Evolutionary conservation across 2,113 vertebrate species (phyloP).

Genomic region (Furnarius figulus): DNA sequence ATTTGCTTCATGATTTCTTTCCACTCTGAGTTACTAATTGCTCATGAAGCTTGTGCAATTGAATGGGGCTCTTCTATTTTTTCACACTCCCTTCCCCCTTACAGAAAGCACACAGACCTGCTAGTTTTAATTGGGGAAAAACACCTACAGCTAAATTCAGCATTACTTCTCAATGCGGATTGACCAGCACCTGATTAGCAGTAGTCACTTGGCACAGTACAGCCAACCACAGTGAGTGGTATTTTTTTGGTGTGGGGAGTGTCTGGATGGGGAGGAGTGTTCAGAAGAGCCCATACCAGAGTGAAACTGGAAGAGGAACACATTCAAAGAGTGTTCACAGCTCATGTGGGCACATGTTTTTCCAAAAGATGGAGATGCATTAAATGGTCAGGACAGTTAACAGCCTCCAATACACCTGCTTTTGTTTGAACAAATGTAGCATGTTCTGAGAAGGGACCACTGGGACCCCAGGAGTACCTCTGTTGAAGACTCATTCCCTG

Average conservation of each 20-base stretch:
- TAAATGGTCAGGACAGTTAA: background rate
- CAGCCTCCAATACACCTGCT: background rate
- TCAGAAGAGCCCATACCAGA: background rate
- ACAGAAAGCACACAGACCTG: background rate
- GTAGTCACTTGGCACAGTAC: background rate
- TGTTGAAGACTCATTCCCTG: background rate
- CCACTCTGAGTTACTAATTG: slow-evolving; percentile 21
- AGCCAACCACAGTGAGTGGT: background rate
- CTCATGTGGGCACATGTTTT: accelerated
- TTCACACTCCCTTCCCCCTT: background rate
- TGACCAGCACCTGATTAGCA: background rate
- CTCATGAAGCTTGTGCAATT: background rate
- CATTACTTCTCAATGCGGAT: background rate
- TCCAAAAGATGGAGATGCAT: background rate
- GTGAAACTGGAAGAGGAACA: background rate
- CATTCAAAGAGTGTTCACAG: background rate
- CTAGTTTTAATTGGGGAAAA: slow-evolving; percentile 20
- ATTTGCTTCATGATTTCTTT: slow-evolving; percentile 33
- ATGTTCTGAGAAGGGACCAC: background rate
- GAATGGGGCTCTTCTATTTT: slow-evolving; percentile 17
- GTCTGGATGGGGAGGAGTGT: background rate
- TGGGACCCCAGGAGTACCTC: background rate
- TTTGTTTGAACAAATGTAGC: background rate
- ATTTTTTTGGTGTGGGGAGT: background rate
- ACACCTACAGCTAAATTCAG: slow-evolving; percentile 1